These are phyloP conservation scores for Pangasius krempfi DNA, from an alignment of 2,797 vertebrate genomes.

Conservation along the genomic window DNA sequence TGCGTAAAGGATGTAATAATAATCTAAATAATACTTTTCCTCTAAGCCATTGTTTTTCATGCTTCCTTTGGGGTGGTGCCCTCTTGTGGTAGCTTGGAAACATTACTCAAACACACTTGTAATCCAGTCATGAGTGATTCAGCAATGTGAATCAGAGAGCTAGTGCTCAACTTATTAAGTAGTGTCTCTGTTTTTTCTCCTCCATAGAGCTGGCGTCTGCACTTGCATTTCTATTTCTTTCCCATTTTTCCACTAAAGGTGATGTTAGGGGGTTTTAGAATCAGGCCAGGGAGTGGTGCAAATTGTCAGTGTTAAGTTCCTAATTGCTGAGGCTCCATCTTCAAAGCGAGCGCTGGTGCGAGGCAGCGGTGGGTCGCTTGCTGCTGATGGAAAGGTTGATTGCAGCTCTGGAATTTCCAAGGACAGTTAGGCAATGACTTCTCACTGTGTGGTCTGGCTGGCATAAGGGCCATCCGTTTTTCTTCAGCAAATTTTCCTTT, in stretches of 20 bases:
- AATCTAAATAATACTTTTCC: not conserved
- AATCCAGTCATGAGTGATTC: constrained; percentile 21
- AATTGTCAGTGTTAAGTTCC: constrained; percentile 68
- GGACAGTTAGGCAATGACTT: constrained; percentile 59
- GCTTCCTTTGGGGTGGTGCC: constrained; percentile 11
- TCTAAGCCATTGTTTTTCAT: not conserved
- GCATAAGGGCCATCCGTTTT: constrained; percentile 41
- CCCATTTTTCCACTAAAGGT: constrained; percentile 31
- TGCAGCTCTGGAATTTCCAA: constrained; percentile 69
- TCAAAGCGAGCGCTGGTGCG: constrained; percentile 67
- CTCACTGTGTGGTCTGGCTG: constrained; percentile 73
- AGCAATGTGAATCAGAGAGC: not conserved
- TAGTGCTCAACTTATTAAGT: constrained; percentile 5
- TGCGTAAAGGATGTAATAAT: not conserved
- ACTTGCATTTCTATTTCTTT: constrained; percentile 23
- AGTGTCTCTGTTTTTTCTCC: not conserved
- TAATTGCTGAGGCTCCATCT: constrained; percentile 68
- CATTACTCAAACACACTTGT: not conserved
- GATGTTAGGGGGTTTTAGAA: constrained; percentile 19
- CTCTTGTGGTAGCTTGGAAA: constrained; percentile 24
- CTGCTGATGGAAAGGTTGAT: constrained; percentile 67
- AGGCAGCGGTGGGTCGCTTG: constrained; percentile 59
- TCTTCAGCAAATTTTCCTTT: constrained; percentile 42
- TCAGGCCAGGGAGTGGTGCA: constrained; percentile 61
- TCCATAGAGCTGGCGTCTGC: constrained; percentile 8